Conservation (phyloP, 2,113 vertebrate genomes). For the Anthoscopus minutus region DNA sequence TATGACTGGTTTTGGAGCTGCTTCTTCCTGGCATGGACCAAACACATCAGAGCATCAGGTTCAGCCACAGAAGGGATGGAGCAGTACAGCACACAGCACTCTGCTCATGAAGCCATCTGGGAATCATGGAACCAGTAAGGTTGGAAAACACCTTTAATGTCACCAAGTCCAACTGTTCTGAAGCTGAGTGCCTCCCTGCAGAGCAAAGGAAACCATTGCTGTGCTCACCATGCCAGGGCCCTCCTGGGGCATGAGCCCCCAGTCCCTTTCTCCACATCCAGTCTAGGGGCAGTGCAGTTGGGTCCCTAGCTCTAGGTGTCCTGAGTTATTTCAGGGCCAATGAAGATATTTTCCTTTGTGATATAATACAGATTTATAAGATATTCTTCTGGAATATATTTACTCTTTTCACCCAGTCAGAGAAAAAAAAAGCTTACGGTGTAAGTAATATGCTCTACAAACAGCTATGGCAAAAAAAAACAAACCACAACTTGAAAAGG, state of each 20-base stretch:
- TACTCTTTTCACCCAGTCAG: not conserved
- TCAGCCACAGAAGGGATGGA: not conserved
- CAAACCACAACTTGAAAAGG: not conserved
- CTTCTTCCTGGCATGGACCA: not conserved
- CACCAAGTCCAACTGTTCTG: not conserved
- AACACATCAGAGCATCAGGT: not conserved
- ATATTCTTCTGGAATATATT: not conserved
- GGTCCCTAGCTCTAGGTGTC: not conserved
- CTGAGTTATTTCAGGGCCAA: not conserved
- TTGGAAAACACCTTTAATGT: not conserved
- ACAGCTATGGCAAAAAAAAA: not conserved
- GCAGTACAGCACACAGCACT: not conserved
- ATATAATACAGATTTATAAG: not conserved
- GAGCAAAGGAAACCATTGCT: not conserved
- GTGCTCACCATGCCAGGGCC: not conserved
- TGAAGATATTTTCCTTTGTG: not conserved
- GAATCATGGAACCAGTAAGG: not conserved
- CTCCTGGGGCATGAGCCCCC: not conserved
- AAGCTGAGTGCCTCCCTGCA: not conserved
- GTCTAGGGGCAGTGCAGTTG: not conserved
- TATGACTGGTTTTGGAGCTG: not conserved
- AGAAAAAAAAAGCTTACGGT: not conserved
- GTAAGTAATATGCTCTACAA: not conserved
- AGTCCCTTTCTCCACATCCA: not conserved
- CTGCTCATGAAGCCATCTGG: not conserved